Conservation (phyloP, 2,797 vertebrate species). For the Mustela erminea region DNA sequence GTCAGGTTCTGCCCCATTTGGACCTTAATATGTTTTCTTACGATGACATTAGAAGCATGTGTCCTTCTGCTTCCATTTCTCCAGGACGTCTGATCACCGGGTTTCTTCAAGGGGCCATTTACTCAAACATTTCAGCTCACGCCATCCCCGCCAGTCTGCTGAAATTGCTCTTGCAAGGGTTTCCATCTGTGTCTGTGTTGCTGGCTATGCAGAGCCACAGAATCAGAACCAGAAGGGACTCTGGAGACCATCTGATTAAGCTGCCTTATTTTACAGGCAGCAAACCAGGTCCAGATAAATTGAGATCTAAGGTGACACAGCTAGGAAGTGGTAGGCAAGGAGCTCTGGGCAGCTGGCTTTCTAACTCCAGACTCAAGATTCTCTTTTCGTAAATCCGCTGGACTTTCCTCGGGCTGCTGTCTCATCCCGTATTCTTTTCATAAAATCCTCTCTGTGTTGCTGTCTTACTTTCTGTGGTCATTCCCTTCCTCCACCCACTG, state of each 20-base stretch:
- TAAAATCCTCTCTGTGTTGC: background rate
- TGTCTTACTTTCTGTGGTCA: background rate
- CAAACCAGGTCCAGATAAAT: background rate
- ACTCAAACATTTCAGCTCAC: background rate
- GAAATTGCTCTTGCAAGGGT: background rate
- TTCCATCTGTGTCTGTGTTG: background rate
- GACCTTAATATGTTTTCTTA: background rate
- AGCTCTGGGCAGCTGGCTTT: background rate
- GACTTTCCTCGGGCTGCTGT: background rate
- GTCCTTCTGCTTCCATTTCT: slow-evolving; percentile 20
- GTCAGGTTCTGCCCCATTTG: slow-evolving; percentile 1
- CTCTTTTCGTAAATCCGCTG: background rate
- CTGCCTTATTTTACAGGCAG: background rate
- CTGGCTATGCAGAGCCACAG: background rate
- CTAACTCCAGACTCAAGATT: background rate
- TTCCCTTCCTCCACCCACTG: background rate
- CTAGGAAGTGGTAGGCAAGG: background rate
- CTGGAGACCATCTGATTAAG: background rate
- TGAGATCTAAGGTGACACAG: background rate
- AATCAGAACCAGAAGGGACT: background rate
- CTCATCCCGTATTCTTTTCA: background rate
- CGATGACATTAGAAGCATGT: background rate
- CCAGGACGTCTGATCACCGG: background rate
- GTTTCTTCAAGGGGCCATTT: background rate
- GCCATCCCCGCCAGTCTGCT: background rate